Base-by-base conservation (phyloP, 2,888 invertebrate species). In the Zygaena filipendulae region DNA sequence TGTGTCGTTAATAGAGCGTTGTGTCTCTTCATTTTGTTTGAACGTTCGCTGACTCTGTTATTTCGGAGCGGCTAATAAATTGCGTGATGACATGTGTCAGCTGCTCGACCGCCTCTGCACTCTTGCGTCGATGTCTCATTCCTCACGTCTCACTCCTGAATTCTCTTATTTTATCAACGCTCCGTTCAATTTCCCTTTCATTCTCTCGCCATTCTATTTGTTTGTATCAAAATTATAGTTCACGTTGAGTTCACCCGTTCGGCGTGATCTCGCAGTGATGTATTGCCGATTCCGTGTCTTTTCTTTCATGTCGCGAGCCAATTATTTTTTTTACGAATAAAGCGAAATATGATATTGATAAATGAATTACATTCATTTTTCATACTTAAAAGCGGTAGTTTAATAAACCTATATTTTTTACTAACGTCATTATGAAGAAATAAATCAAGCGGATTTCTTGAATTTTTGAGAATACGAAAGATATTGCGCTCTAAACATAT, bases 11-110 rank as follows among this genome's bases (percentile, higher is more conserved):
- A 75, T 74, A 75, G 74, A 69, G 66, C 61, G 74, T 68, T 67
- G 62, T 57, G 63, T 71, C 66, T 64, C 61, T 66, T 71, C 71
- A 66, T 72, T 75, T 74, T 74, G 70, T 75, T 67, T 63, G 63
- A 71, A 59, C 70, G 74, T 71, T 70, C 72, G 64, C 55, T 69
- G 72, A 64, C 71, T 66, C 70, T 60, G 75, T 74, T 77, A 77
- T 77, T 79, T 77, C 71, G 72, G 75, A 71, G 70, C 70, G 64
- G 51, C 66, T 74, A 74, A 79, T 79, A 77, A 77, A 77, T 77
- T 71, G 79, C 72, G 67, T 64, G 79, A 77, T 79, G 79, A 77
- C 79, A 77, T 74, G 69, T 77, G 79, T 77, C 77, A 77, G 77
- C 75, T 74, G 77, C 74, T 71, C 69, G 59, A 67, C 66, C 77